A percentile compares a stretch with the other conserved stretches of the same genome.
phyloP scores from a whole-genome alignment of 2,888 invertebrate species.

The Archips crataeganus region DNA sequence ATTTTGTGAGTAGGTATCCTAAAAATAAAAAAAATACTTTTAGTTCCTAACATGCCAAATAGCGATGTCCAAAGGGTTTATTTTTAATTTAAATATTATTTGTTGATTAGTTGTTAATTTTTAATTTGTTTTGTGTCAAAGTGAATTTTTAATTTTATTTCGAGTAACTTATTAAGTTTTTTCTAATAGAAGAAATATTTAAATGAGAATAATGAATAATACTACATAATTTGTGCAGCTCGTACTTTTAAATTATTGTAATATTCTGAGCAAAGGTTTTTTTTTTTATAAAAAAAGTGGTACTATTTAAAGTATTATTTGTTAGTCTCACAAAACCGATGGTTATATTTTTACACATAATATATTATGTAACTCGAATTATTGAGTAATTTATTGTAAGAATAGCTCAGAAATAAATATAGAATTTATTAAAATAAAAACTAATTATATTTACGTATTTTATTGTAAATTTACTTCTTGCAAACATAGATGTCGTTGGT shows the following conservation, averaged over 20 bases:
- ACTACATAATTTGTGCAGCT: not conserved
- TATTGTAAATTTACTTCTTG: not conserved
- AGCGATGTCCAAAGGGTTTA: slow-evolving; percentile 48
- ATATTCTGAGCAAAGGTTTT: not conserved
- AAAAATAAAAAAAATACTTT: slow-evolving; percentile 23
- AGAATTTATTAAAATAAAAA: slow-evolving; percentile 26
- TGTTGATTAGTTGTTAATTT: slow-evolving; percentile 51
- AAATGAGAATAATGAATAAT: not conserved
- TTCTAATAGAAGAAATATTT: slow-evolving; percentile 3
- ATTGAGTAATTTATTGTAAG: slow-evolving; percentile 41
- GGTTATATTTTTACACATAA: slow-evolving; percentile 45
- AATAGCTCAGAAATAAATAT: slow-evolving; percentile 25
- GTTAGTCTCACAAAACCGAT: slow-evolving; percentile 30
- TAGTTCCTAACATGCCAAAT: slow-evolving; percentile 64
- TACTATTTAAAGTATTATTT: slow-evolving; percentile 28
- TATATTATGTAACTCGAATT: slow-evolving; percentile 26
- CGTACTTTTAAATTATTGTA: not conserved
- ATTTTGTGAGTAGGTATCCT: not conserved
- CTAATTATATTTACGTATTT: not conserved
- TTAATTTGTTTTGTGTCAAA: slow-evolving; percentile 21
- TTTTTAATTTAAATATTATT: slow-evolving; percentile 46
- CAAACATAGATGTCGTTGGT: slow-evolving; percentile 19
- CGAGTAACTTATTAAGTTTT: slow-evolving; percentile 14
- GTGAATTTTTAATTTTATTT: slow-evolving; percentile 16
- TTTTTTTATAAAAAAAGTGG: not conserved